Conservation (phyloP, 2,888 invertebrate species). For the Meteorus colon region DNA sequence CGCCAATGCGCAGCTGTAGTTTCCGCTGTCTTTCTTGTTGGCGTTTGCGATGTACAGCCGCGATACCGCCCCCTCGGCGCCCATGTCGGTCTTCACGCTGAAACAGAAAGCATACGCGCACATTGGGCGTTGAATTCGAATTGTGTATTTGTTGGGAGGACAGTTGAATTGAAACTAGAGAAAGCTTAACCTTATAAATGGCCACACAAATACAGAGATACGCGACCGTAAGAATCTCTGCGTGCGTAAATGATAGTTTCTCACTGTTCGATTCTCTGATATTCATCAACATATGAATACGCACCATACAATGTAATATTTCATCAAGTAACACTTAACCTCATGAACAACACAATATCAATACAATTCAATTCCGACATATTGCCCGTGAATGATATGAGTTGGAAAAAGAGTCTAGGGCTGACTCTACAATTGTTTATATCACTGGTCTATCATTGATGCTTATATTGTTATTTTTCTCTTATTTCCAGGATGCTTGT, state of each 20-base stretch:
- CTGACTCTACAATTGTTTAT: too few species aligned
- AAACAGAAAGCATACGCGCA: conserved; percentile 61
- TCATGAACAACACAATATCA: too few species aligned
- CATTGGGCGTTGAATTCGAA: conserved; percentile 41
- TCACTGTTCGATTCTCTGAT: not conserved
- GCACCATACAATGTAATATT: too few species aligned
- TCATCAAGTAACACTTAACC: too few species aligned
- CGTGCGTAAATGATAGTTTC: not conserved
- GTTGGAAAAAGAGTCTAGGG: too few species aligned
- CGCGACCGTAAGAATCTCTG: not conserved
- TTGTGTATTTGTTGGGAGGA: conserved; percentile 41
- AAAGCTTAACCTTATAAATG: conserved; percentile 8
- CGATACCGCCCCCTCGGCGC: conserved; percentile 82
- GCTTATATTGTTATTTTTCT: too few species aligned
- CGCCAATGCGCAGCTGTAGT: conserved; percentile 85
- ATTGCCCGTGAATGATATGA: too few species aligned
- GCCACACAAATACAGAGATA: not conserved
- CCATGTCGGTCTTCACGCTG: conserved; percentile 87
- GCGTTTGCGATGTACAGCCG: conserved; percentile 87
- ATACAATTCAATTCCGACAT: too few species aligned
- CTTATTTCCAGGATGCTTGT: too few species aligned
- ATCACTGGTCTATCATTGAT: too few species aligned
- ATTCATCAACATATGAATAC: too few species aligned
- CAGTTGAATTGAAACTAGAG: not conserved
- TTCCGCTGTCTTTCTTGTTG: conserved; percentile 84